A percentile compares a stretch with the other conserved stretches of the same genome.
Evolutionary conservation across 2,888 invertebrate genomes (phyloP).

Genomic region (Synanthedon myopaeformis): DNA sequence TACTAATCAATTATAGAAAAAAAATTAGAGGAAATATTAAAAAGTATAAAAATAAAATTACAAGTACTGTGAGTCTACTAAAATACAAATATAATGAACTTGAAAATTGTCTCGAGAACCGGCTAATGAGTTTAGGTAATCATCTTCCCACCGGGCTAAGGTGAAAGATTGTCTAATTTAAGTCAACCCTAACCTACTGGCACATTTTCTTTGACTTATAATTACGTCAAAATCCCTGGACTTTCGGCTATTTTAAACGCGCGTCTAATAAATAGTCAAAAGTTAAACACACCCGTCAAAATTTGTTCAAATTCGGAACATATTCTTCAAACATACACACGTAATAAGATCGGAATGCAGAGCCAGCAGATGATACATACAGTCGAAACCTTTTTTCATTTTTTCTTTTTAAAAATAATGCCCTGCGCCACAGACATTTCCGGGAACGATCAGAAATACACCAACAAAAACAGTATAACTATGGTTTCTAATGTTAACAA

Average conservation of each 20-base stretch:
- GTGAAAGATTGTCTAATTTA: conserved; percentile 43
- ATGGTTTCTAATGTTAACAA: conserved; percentile 3
- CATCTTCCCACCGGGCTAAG: conserved; percentile 37
- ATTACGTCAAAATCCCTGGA: conserved; percentile 33
- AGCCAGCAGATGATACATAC: conserved; percentile 42
- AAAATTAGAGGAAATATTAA: too few relatives aligned
- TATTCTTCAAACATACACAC: conserved; percentile 10
- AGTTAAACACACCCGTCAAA: conserved; percentile 34
- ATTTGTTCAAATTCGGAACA: conserved; percentile 1
- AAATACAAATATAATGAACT: conserved; percentile 5
- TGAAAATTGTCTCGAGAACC: conserved; percentile 6
- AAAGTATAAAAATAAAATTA: not conserved
- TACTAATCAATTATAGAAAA: too few relatives aligned
- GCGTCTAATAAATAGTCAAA: conserved; percentile 13
- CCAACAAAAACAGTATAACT: not conserved
- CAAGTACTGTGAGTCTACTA: not conserved
- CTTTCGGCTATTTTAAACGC: conserved; percentile 41
- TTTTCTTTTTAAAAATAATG: conserved; percentile 44
- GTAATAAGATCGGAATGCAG: conserved; percentile 56
- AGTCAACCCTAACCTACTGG: conserved; percentile 63
- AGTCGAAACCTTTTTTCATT: conserved; percentile 49
- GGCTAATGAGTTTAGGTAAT: conserved; percentile 8
- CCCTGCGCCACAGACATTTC: conserved; percentile 40
- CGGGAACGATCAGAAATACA: conserved; percentile 26
- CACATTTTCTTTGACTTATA: conserved; percentile 39